Base-by-base conservation (phyloP, 2,113 vertebrate species). In the Neoarius graeffei region DNA sequence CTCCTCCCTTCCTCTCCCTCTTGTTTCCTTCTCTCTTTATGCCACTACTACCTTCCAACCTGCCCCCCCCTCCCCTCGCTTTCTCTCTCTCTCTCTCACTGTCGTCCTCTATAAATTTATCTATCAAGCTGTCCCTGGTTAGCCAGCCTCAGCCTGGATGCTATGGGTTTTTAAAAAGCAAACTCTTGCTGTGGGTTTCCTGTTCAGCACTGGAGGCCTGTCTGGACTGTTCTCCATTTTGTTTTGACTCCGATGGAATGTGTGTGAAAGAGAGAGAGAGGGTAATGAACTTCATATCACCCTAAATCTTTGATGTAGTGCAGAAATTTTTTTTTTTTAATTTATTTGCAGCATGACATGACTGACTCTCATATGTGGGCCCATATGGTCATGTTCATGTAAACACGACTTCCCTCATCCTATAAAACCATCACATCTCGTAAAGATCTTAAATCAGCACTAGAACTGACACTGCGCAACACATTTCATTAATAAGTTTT, bases 381-480 rank as follows among this genome's bases (percentile, higher is more conserved):
- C 35, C 77, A 54, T 35, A 52, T 6, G 30, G 57, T 66, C 86
- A 50, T 52, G 69, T 17, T 71, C 62, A 64, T 64, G 67, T 83
- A 80, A 86, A 85, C 56, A 82, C 57, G 42, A 85, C 64, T 86
- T 76, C 83, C 81, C 54, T 85, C 54, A 77, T 66, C 71, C 66
- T 57, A 86, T 88, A 90, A 87, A 88, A 85, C 35, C 35, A 85
- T 77, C 67, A 85, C 67, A 50, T 81, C 76, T 67, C 30, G 88
- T 86, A 83, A 74, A 84, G 73, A 19, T 71, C 54, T 23, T 57
- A 88, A 88, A 82, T 73, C 66, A 71, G 73, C 56, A 73, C n/a
- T 17, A 30, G 50, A 59, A 59, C 0, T 23, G 60, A n/a, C 48
- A 64, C 20, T 52, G 54, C 30, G 56, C 23, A 87, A 74, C 80